Percentiles rank a stretch among this genome's conserved stretches.
Evolutionary conservation across 1,140 invertebrate species (phyloP).

Genomic region (Drosophila quadrilineata): DNA sequence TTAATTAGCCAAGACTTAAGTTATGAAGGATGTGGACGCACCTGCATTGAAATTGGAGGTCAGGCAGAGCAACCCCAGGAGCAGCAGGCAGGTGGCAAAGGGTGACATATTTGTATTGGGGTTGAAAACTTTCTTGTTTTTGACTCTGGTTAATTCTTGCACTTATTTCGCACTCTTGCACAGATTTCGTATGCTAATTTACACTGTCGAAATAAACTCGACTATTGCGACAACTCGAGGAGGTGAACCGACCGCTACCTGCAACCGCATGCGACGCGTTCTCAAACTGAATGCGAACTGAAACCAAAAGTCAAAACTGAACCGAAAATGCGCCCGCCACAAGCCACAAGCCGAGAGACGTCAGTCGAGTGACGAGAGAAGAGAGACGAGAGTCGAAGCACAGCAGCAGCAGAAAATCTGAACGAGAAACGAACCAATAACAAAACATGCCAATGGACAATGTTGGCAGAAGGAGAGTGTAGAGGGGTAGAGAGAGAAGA

Average conservation of each 20-base stretch:
- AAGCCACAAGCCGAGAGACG: conserved; percentile 20
- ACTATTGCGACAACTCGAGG: not conserved
- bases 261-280: conserved; percentile 69
- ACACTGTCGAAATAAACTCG: not conserved
- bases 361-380: too few species aligned
- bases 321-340: conserved; percentile 24
- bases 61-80: conserved; percentile 48
- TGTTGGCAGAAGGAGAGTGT: conserved; percentile 10
- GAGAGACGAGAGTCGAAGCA: too few species aligned
- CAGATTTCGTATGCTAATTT: conserved; percentile 4
- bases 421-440: conserved; percentile 58
- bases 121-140: conserved; percentile 17
- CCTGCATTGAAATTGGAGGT: conserved; percentile 57
- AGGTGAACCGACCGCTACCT: too few species aligned
- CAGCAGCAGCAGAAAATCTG: too few species aligned
- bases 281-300: conserved; percentile 68
- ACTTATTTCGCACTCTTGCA: not conserved
- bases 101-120: conserved; percentile 36
- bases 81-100: conserved; percentile 47
- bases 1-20: conserved; percentile 64
- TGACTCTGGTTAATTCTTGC: not conserved
- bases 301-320: conserved; percentile 66
- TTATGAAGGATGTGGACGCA: conserved; percentile 39
- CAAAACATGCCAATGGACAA: conserved; percentile 49
- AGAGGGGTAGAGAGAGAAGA: conserved; percentile 29